Evolutionary conservation across 2,797 vertebrate genomes (phyloP), one percentile per base, ranked within the genome.

Genomic region (Etheostoma perlongum): DNA sequence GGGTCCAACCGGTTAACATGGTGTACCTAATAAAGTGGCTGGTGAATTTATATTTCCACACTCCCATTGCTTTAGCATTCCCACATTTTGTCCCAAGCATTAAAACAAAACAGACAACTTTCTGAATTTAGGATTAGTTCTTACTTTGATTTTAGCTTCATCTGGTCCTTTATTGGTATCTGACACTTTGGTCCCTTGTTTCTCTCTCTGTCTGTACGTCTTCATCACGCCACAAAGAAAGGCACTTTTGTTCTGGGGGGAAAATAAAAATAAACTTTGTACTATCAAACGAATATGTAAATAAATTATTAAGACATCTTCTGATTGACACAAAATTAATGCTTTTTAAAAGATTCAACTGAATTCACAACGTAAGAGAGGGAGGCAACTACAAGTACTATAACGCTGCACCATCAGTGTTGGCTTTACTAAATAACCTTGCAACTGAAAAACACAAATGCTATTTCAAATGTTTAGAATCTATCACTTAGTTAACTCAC

Each of bases 211-310:
- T 92, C 98, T 97, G 79, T 99, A 99, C 47, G 98, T 99, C 96
- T 99, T 99, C 98, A 99, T 99, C 94, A 99, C 98, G 92, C 98
- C 98, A 96, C 98, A 99, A 95, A 99, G 97, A 97, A 99, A 99
- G 97, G 98, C 98, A 99, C 98, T 99, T 99, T 99, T 99, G 95
- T 99, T 99, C 98, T 99, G 93, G 27, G 27, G 27, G 27, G 27
- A 61, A 93, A 86, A 44, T 49, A 65, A 27, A 78, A n/a, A 25
- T 57, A n/a, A 12, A 61, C 4, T 4, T 33, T 44, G 15, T 62
- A 53, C 9, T 18, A 76, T 53, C 2, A 53, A 52, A 78, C 16
- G 44, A 66, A 36, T 42, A 11, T 21, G 27, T 48, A 23, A 47
- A 36, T 48, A 42, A 67, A 42, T 42, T 23, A 58, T 58, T 18